Base-by-base conservation (phyloP, 2,113 vertebrate genomes). In the Phodopus roborovskii region DNA sequence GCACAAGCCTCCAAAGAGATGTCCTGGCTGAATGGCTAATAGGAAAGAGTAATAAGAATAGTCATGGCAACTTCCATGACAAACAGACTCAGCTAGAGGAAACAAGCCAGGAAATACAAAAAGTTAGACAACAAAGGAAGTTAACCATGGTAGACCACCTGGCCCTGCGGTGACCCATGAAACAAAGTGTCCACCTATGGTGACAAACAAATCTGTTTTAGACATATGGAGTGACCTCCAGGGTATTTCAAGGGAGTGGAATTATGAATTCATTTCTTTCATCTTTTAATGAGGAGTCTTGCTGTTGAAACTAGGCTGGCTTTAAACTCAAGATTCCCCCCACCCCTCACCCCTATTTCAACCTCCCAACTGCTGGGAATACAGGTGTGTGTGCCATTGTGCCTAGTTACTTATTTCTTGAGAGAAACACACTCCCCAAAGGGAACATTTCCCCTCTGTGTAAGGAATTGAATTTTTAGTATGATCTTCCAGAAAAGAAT, bases 401-500 rank as follows among this genome's bases (percentile, higher is more conserved):
- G 36, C 36, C 71, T 22, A 26, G 53, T 58, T 26, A 20, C 53
- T 82, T 11, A 82, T n/a, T 60, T 82, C 50, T n/a, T 36, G 30
- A 92, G 83, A 88, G 70, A 73, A 70, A 83, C 75, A 88, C 45
- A 84, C 77, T 66, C 10, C 70, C 36, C 36, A 39, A 71, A 10
- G 17, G 70, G 36, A 71, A n/a, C 20, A 19, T 17, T 39, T 39
- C 70, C 8, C 0, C 22, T 74, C 71, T 24, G 20, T 74, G 71
- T 20, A 5, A 42, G 88, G 68, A 90, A 96, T 16, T 82, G 50
- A 94, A 83, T 87, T 75, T 60, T 45, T 48, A 62, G 17, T 92
- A 20, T 86, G 92, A 82, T 36, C 53, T 88, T 94, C 62, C 64
- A 48, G 83, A 74, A 81, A 92, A 83, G 83, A 84, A 48, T 68